Base-by-base conservation (phyloP, 2,797 vertebrate genomes). In the Nyctibius grandis region DNA sequence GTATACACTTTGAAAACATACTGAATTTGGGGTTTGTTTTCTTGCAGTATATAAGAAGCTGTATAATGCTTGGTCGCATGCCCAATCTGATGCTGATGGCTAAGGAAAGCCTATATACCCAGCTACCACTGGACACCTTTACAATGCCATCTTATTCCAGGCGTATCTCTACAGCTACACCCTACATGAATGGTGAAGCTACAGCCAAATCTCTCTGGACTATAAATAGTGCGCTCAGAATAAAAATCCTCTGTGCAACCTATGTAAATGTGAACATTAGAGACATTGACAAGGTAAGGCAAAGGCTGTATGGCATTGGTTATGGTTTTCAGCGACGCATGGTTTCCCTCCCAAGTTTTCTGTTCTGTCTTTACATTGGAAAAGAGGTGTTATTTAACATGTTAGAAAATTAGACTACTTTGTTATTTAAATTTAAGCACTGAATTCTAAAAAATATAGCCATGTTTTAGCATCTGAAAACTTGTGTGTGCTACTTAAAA, bases 1-100 rank as follows among this genome's bases (percentile, higher is more conserved):
- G 8, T 3, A 34, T 70, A 29, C 4, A 29, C 57, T 54, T 64
- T 9, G 23, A 81, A 92, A 65, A 80, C 9, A 8, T 47, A 15
- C 20, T 84, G 42, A 34, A 7, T 50, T 34, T 38, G 19, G 20
- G 33, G 22, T 96, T 68, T 83, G 59, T 79, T 97, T 44, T 98
- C 33, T 97, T 97, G 88, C 98, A 99, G 99, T 99, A 99, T 85
- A 99, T 99, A 78, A 98, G 99, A 97, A 99, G 99, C 97, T 99
- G 99, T 96, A 99, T 99, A 97, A 99, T 99, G 99, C 98, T 99
- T 86, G 98, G 98, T 74, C 98, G 99, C 95, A 98, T 99, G 99
- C 99, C 99, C 74, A 99, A 99, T 97, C 98, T 99, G 97, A 99
- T 99, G 99, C 97, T 99, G 80, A 99, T 99, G 99, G 98, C 99